Percentiles rank a stretch among this genome's conserved stretches.
These are phyloP conservation scores for Hypotaenidia philippensis DNA, from an alignment of 2,797 vertebrate genomes.

Conservation along the genomic window DNA sequence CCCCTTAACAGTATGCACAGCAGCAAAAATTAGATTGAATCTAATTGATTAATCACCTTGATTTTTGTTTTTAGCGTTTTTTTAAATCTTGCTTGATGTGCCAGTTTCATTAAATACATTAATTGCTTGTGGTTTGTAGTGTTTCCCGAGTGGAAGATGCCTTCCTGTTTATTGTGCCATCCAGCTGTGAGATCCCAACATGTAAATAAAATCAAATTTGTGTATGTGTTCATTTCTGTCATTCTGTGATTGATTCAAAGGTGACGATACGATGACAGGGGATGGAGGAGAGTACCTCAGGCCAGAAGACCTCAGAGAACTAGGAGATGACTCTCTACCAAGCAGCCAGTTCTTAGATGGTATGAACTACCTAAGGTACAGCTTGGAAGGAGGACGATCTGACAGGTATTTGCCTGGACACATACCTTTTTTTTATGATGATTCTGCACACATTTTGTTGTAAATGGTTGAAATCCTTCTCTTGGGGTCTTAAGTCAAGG, in stretches of 20 bases:
- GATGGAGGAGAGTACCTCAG: constrained; percentile 96
- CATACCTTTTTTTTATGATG: accelerated
- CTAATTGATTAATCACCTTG: background rate
- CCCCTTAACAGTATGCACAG: background rate
- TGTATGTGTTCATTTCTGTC: background rate
- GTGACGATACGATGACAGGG: constrained; percentile 97
- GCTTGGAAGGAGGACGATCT: constrained; percentile 90
- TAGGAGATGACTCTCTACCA: constrained; percentile 96
- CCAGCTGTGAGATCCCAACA: background rate
- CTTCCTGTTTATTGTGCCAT: background rate
- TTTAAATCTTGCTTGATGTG: background rate
- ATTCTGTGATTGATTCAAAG: constrained; percentile 73
- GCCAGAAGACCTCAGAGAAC: constrained; percentile 93
- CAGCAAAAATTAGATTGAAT: background rate
- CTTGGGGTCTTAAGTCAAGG: background rate
- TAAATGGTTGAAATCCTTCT: background rate
- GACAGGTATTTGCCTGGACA: constrained; percentile 86
- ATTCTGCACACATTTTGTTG: background rate
- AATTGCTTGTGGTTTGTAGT: constrained; percentile 28
- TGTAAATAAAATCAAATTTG: background rate
- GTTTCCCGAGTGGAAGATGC: background rate
- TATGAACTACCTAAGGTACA: constrained; percentile 96
- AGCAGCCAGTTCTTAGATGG: constrained; percentile 95
- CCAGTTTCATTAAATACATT: constrained; percentile 2
- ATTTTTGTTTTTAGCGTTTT: background rate